Evolutionary conservation across 2,888 invertebrate genomes (phyloP).

Genomic region (Tachina lurida): DNA sequence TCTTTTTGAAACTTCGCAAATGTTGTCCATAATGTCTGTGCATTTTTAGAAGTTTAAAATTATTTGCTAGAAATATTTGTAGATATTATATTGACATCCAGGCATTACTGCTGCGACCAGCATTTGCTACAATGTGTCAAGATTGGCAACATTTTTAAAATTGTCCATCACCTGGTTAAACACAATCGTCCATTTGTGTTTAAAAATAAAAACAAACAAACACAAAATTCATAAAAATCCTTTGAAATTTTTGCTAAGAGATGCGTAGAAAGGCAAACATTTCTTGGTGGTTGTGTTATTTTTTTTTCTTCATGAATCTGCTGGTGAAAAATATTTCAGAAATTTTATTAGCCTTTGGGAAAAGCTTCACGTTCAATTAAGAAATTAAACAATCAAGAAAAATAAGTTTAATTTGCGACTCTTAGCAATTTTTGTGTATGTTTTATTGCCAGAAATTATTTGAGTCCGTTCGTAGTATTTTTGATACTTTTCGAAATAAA

Average conservation of each 20-base stretch:
- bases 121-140: slow-evolving; percentile 53
- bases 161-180: slow-evolving; percentile 44
- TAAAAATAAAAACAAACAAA: background rate
- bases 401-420: too few relatives aligned
- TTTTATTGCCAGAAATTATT: too few relatives aligned
- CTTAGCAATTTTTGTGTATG: too few relatives aligned
- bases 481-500: too few relatives aligned
- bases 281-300: slow-evolving; percentile 16
- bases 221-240: slow-evolving; percentile 45
- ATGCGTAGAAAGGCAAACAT: slow-evolving; percentile 59
- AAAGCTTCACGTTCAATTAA: background rate
- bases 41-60: slow-evolving; percentile 26
- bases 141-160: slow-evolving; percentile 56
- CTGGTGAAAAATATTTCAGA: slow-evolving; percentile 50
- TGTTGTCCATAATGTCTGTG: background rate
- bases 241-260: slow-evolving; percentile 55
- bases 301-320: slow-evolving; percentile 19
- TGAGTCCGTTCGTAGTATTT: too few relatives aligned
- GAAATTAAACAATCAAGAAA: background rate
- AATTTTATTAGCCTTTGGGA: slow-evolving; percentile 26
- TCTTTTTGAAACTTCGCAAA: slow-evolving; percentile 13
- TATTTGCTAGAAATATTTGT: slow-evolving; percentile 40
- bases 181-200: background rate
- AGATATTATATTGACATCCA: slow-evolving; percentile 48
- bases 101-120: slow-evolving; percentile 30